A percentile compares a stretch with the other conserved stretches of the same genome.
phyloP scores from a whole-genome alignment of 1,140 invertebrate species.

The Pararge aegeria region DNA sequence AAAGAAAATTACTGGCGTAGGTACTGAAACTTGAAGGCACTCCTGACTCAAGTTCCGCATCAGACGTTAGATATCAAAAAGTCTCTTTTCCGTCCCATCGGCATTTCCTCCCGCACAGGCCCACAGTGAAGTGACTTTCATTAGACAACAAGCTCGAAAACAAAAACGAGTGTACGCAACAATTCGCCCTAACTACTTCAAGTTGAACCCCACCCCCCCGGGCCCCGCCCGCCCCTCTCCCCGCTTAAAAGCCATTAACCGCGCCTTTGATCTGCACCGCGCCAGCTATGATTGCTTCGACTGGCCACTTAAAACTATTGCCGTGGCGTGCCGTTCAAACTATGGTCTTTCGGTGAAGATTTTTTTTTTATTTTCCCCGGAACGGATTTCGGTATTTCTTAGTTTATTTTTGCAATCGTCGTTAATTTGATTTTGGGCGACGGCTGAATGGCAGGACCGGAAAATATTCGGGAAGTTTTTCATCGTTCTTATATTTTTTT shows the following conservation, averaged over 20 bases:
- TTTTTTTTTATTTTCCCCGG: neutral
- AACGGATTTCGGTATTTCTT: neutral
- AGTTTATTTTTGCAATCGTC: conserved; percentile 4
- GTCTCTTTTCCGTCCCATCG: conserved; percentile 19
- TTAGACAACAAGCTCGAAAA: conserved; percentile 48
- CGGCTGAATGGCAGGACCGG: neutral
- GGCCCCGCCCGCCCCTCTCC: conserved; percentile 24
- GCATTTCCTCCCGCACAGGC: conserved; percentile 14
- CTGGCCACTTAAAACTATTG: conserved; percentile 63
- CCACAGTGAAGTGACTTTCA: conserved; percentile 45
- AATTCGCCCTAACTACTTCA: conserved; percentile 47
- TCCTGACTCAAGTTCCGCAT: conserved; percentile 10
- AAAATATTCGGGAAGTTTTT: neutral
- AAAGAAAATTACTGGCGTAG: conserved; percentile 23
- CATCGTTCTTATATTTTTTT: neutral
- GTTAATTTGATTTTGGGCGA: conserved; percentile 1
- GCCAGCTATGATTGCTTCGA: conserved; percentile 58
- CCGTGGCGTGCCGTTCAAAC: conserved; percentile 12
- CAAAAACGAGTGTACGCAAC: conserved; percentile 58
- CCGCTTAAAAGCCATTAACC: conserved; percentile 53
- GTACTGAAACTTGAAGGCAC: conserved; percentile 1
- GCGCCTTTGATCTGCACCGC: conserved; percentile 61
- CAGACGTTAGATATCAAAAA: conserved; percentile 22
- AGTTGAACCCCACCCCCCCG: conserved; percentile 32
- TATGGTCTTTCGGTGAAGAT: conserved; percentile 4